Base-by-base conservation (phyloP, 2,888 invertebrate genomes). In the Cremastobaeus sp. region DNA sequence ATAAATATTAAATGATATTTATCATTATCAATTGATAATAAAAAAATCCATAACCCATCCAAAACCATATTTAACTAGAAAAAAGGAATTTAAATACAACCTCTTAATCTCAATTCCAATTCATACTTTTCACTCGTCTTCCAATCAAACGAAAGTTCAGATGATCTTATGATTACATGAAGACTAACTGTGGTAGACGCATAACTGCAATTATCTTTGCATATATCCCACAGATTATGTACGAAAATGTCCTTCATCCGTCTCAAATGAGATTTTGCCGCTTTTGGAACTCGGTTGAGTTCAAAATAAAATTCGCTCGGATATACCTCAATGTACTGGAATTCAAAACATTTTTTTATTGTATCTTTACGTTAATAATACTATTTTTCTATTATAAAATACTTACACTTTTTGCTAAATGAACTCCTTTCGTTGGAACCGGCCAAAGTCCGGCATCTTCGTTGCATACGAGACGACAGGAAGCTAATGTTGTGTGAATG, bases 41-140 rank as follows among this genome's bases (percentile, higher is more conserved):
- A n/a, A 34, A 34, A 34, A n/a, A 34, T 34, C 11, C n/a, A n/a
- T n/a, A n/a, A n/a, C n/a, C n/a, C n/a, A n/a, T n/a, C n/a, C n/a
- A n/a, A n/a, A n/a, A n/a, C n/a, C n/a, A n/a, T n/a, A n/a, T n/a
- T n/a, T n/a, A n/a, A n/a, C n/a, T n/a, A n/a, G n/a, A n/a, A n/a
- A n/a, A n/a, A n/a, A n/a, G n/a, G n/a, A n/a, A n/a, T n/a, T n/a
- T n/a, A 34, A 34, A 34, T 3, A 34, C 1, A 41, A 92, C 92
- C 91, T 88, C 89, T 89, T 45, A 89, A 89, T 64, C 90, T 88
- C 8, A 93, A 88, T 72, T 90, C 89, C 39, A 95, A 84, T 60
- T 85, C 86, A 82, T 95, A 95, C 28, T 91, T 89, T 85, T 95
- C 95, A 76, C 92, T 90, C 0, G 94, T 94, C 1, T 88, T 87